Conservation (phyloP, 2,797 vertebrate species). For the Neoniphon sammara region DNA sequence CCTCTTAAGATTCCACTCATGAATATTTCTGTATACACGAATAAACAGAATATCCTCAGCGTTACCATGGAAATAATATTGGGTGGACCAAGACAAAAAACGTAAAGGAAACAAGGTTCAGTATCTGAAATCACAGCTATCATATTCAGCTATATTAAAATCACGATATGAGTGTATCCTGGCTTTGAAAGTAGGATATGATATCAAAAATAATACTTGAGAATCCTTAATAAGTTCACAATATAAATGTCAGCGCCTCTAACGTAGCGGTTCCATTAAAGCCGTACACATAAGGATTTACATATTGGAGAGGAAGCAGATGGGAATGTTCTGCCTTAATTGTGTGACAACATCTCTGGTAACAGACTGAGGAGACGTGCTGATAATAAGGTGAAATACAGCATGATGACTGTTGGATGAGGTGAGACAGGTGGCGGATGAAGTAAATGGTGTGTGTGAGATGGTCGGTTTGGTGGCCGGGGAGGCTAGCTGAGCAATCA, state of each 20-base stretch:
- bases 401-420: slow-evolving; percentile 35
- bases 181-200: background rate
- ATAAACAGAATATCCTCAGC: too few relatives aligned
- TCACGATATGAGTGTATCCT: background rate
- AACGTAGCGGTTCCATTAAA: slow-evolving; percentile 10
- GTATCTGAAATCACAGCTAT: background rate
- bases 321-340: slow-evolving; percentile 36
- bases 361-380: slow-evolving; percentile 60
- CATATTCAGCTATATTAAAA: background rate
- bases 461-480: slow-evolving; percentile 38
- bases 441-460: slow-evolving; percentile 37
- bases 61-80: too few relatives aligned
- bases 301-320: slow-evolving; percentile 25
- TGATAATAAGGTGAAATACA: slow-evolving; percentile 61
- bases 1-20: too few relatives aligned
- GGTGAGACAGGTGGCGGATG: slow-evolving; percentile 52
- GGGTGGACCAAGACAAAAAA: too few relatives aligned
- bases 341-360: slow-evolving; percentile 30
- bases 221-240: too few relatives aligned
- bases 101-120: too few relatives aligned
- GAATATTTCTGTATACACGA: too few relatives aligned
- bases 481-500: slow-evolving; percentile 30
- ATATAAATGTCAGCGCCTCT: background rate
- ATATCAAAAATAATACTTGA: too few relatives aligned
- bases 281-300: slow-evolving; percentile 32